phyloP scores from a whole-genome alignment of 2,888 invertebrate genomes.

The Hirtodrosophila trivittata region DNA sequence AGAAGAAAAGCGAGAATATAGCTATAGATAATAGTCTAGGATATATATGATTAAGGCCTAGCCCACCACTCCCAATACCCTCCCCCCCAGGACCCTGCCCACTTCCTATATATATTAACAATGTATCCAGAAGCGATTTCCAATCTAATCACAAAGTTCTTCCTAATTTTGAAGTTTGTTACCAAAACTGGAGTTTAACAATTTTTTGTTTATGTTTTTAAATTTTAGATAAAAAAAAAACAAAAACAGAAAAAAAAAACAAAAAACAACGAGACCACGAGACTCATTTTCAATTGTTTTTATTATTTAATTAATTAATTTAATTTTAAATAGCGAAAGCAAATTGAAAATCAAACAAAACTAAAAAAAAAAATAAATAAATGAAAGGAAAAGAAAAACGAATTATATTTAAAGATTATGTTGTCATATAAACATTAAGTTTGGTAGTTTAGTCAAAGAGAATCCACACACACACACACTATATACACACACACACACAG shows the following conservation, averaged over 20 bases:
- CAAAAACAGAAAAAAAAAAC: conserved; percentile 10
- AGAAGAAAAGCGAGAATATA: neutral
- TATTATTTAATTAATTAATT: conserved; percentile 47
- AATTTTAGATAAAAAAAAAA: conserved; percentile 25
- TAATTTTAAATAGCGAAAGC: conserved; percentile 43
- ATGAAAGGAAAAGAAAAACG: conserved; percentile 23
- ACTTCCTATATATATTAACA: conserved; percentile 10
- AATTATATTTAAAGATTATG: conserved; percentile 53
- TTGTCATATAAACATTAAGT: conserved; percentile 73
- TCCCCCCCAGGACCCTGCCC: conserved; percentile 1
- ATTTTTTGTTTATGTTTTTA: conserved; percentile 40
- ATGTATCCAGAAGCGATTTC: conserved; percentile 15
- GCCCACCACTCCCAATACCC: conserved; percentile 20
- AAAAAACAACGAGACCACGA: conserved; percentile 66
- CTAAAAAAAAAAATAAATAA: conserved; percentile 19
- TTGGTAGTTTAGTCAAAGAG: conserved; percentile 53
- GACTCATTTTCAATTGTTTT: conserved; percentile 70
- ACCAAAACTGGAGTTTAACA: conserved; percentile 22
- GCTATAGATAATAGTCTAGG: neutral
- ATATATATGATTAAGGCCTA: conserved; percentile 44
- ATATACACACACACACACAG: conserved; percentile 17
- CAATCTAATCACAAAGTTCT: conserved; percentile 68
- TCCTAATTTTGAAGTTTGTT: conserved; percentile 64
- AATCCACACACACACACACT: conserved; percentile 19
- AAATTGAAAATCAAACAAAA: conserved; percentile 46